Conservation (phyloP, 2,888 invertebrate species). For the Tridacna crocea region DNA sequence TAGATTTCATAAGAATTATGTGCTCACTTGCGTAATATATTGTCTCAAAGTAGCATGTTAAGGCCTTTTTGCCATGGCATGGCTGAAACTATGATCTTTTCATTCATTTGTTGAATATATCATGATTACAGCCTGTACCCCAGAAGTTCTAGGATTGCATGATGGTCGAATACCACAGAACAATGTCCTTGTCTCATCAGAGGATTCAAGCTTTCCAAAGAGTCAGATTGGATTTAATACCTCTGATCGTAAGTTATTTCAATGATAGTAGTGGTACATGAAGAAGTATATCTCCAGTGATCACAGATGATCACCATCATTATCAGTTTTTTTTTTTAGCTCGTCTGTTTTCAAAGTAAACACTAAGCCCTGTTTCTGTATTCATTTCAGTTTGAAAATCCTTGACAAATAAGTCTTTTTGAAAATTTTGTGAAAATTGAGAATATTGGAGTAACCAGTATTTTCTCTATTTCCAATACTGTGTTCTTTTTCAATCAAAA, state of each 20-base stretch:
- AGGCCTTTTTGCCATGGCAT: background rate
- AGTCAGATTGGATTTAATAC: slow-evolving; percentile 30
- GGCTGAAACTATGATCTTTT: background rate
- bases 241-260: background rate
- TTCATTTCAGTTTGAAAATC: too few relatives aligned
- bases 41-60: background rate
- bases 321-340: background rate
- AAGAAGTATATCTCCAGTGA: background rate
- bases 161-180: slow-evolving; percentile 42
- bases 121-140: slow-evolving; percentile 36
- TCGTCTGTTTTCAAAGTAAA: background rate
- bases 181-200: slow-evolving; percentile 51
- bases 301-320: background rate
- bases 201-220: slow-evolving; percentile 31
- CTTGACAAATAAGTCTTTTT: too few relatives aligned
- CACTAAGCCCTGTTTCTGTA: too few relatives aligned
- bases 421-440: too few relatives aligned
- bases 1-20: too few relatives aligned
- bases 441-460: too few relatives aligned
- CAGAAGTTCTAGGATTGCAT: slow-evolving; percentile 38
- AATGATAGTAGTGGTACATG: background rate
- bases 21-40: too few relatives aligned
- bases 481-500: too few relatives aligned
- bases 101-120: background rate
- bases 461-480: too few relatives aligned